phyloP scores from a whole-genome alignment of 2,797 vertebrate species.

The Remorina albescens region DNA sequence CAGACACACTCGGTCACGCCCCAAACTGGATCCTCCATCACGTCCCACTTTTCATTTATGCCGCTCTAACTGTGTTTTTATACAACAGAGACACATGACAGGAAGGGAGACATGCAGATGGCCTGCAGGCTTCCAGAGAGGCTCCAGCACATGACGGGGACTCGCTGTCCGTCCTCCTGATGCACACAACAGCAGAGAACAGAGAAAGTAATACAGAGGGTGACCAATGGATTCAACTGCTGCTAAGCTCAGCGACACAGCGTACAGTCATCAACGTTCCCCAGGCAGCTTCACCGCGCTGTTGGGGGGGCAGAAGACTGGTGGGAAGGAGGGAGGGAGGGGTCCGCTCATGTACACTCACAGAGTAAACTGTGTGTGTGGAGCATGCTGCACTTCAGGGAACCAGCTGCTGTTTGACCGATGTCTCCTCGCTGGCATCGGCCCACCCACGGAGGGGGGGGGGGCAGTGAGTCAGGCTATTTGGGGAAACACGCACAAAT shows the following conservation, averaged over 20 bases:
- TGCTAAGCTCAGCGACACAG: conserved; percentile 11
- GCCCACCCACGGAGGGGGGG: conserved; percentile 24
- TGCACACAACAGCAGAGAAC: conserved; percentile 25
- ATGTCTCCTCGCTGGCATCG: conserved; percentile 33
- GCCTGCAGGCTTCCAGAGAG: conserved; percentile 24
- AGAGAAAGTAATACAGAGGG: conserved; percentile 12
- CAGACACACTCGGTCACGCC: conserved; percentile 48
- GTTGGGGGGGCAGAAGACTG: too few relatives aligned
- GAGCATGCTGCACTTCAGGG: conserved; percentile 41
- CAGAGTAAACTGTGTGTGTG: conserved; percentile 44
- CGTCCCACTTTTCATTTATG: background rate
- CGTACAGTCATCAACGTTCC: conserved; percentile 46
- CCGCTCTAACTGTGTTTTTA: conserved; percentile 10
- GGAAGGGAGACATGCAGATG: conserved; percentile 12
- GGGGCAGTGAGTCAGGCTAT: conserved; percentile 60
- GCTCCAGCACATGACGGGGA: conserved; percentile 46
- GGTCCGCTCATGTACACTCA: conserved; percentile 5
- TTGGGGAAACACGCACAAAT: conserved; percentile 18
- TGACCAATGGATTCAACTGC: conserved; percentile 49
- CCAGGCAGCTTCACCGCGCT: conserved; percentile 27
- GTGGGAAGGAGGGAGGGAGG: too few relatives aligned
- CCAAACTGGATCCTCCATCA: conserved; percentile 15
- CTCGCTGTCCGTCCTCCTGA: conserved; percentile 14
- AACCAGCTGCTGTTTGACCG: conserved; percentile 41
- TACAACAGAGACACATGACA: conserved; percentile 57